Evolutionary conservation across 1,140 invertebrate genomes (phyloP), one percentile per base, ranked within the genome.

Genomic region (Pararge aegeria): DNA sequence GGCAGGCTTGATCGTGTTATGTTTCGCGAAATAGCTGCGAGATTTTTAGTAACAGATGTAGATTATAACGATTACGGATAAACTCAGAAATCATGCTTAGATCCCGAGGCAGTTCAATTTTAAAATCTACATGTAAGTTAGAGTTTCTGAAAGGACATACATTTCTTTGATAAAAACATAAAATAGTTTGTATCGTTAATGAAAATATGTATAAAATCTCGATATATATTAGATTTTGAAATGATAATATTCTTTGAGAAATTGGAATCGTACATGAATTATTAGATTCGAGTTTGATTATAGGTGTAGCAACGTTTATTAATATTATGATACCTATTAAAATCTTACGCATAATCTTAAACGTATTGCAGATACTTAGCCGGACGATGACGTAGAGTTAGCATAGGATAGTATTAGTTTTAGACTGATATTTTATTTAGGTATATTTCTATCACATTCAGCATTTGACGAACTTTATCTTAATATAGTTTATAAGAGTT

Each of bases 1-100:
- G 70, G 64, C 70, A 73, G 70, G 70, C 57, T 72, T 72, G 70
- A 66, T 71, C 46, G 66, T 50, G 10, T 34, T 34, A 65, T 60
- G 49, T 57, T 50, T 57, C 34, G 30, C 48, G 46, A 30, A 21
- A 50, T 59, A 52, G 37, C 48, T 42, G 29, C 56, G 49, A 59
- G 49, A 59, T 37, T 40, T 55, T 61, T 54, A 51, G 50, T 61
- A 54, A 54, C 20, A 21, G 30, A 38, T 13, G 37, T 61, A 61
- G 42, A 20, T 27, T 49, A 29, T 49, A 24, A 46, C 21, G 18
- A 49, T 49, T 15, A 15, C 46, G 12, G 46, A 29, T 27, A 27
- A 29, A 49, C 18, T 15, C 5, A 27, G 46, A 49, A 27, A 49
- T 29, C 42, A 20, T 21, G n/a, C 15, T 20, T 49, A 27, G 21